These are phyloP conservation scores for Sclerurus mexicanus DNA, from an alignment of 2,113 vertebrate species.

Conservation along the genomic window DNA sequence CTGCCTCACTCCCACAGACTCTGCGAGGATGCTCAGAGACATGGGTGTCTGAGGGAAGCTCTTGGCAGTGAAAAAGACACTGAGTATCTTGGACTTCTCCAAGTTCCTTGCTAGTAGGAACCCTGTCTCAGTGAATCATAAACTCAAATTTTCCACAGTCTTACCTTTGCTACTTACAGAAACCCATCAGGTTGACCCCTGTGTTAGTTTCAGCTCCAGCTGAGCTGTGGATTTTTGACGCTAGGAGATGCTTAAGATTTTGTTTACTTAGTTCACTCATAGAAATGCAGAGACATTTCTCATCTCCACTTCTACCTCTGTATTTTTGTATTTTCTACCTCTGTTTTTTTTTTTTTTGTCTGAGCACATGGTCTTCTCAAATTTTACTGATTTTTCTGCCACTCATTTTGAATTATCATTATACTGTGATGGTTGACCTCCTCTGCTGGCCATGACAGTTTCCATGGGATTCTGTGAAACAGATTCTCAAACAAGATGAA, in stretches of 20 bases:
- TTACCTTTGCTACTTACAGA: neutral
- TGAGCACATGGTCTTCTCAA: fast-evolving
- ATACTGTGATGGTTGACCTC: fast-evolving
- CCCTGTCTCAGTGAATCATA: neutral
- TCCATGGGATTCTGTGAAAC: neutral
- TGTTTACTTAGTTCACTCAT: neutral
- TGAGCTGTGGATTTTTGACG: neutral
- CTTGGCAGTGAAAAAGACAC: neutral
- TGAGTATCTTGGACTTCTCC: neutral
- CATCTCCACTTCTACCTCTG: neutral
- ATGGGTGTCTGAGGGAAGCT: neutral
- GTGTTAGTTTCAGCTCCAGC: neutral
- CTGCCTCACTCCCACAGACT: neutral
- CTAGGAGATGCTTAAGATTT: neutral
- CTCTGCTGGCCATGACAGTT: neutral
- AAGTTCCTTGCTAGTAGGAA: neutral
- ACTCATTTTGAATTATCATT: neutral
- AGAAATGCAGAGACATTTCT: neutral
- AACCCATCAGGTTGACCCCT: neutral
- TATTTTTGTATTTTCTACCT: too few relatives aligned
- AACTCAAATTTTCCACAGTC: neutral
- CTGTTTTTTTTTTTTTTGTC: neutral
- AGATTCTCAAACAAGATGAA: neutral
- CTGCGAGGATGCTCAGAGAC: neutral
- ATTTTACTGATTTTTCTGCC: neutral